Conservation (phyloP, 2,888 invertebrate genomes). For the Melanophora roralis region DNA sequence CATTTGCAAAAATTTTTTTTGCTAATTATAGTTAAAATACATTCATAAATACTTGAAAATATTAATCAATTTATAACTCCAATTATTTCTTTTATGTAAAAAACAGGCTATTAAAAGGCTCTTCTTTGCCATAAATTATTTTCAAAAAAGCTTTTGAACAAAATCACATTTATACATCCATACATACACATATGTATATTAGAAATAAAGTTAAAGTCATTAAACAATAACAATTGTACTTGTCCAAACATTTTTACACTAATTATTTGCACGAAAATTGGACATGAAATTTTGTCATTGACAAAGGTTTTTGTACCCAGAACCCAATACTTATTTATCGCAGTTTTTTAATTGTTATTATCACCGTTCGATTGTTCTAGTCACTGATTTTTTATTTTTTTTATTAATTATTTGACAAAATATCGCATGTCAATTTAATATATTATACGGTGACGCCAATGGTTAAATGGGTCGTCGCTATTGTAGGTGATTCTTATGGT, state of each 20-base stretch:
- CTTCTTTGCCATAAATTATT: neutral
- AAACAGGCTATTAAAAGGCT: too few relatives aligned
- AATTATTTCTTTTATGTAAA: too few relatives aligned
- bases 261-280: slow-evolving; percentile 46
- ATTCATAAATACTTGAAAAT: too few relatives aligned
- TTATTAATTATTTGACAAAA: slow-evolving; percentile 41
- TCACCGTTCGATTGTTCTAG: slow-evolving; percentile 15
- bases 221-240: neutral
- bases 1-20: too few relatives aligned
- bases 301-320: slow-evolving; percentile 15
- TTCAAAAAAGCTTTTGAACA: too few relatives aligned
- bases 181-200: neutral
- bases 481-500: neutral
- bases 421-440: slow-evolving; percentile 45
- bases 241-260: slow-evolving; percentile 12
- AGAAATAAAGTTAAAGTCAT: neutral
- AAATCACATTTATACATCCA: too few relatives aligned
- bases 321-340: slow-evolving; percentile 1
- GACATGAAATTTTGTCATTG: slow-evolving; percentile 40
- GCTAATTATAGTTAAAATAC: too few relatives aligned
- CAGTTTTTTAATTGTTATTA: neutral
- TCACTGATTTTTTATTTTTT: slow-evolving; percentile 32
- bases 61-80: too few relatives aligned
- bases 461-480: neutral
- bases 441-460: slow-evolving; percentile 17